Percentiles rank a stretch among this genome's conserved stretches.
Conservation (phyloP, 2,888 invertebrate species). For the Melanostoma scalare region DNA sequence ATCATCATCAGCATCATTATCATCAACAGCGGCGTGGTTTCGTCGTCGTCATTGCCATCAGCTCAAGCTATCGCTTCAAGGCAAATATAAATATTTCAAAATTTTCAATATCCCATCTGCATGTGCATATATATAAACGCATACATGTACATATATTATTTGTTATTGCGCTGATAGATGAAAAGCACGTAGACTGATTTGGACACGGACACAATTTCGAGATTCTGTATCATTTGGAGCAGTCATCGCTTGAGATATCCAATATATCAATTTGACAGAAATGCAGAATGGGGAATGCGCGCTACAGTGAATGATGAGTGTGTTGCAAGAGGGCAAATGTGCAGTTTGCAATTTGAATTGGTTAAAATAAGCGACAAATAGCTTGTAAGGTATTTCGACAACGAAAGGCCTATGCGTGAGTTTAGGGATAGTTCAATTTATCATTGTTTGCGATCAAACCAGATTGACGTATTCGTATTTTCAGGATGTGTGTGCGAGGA, state of each 20-base stretch:
- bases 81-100: slow-evolving; percentile 71
- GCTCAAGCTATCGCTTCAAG: slow-evolving; percentile 47
- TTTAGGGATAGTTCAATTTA: neutral
- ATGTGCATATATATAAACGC: slow-evolving; percentile 2
- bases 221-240: slow-evolving; percentile 62
- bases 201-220: slow-evolving; percentile 69
- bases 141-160: slow-evolving; percentile 14
- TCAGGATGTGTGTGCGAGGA: no score
- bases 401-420: neutral
- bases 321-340: slow-evolving; percentile 30
- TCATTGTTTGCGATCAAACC: neutral
- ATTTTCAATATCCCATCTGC: slow-evolving; percentile 65
- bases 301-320: neutral
- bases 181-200: slow-evolving; percentile 38
- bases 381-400: slow-evolving; percentile 35
- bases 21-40: slow-evolving; percentile 12
- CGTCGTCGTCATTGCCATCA: slow-evolving; percentile 31
- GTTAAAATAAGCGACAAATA: slow-evolving; percentile 58
- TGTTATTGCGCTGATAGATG: neutral
- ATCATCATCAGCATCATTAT: slow-evolving; percentile 48
- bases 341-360: slow-evolving; percentile 56
- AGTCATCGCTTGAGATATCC: slow-evolving; percentile 63
- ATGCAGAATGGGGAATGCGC: slow-evolving; percentile 9
- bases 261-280: slow-evolving; percentile 69
- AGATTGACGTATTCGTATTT: no score